Conservation (phyloP, 2,797 vertebrate species). For the Zalophus californianus region DNA sequence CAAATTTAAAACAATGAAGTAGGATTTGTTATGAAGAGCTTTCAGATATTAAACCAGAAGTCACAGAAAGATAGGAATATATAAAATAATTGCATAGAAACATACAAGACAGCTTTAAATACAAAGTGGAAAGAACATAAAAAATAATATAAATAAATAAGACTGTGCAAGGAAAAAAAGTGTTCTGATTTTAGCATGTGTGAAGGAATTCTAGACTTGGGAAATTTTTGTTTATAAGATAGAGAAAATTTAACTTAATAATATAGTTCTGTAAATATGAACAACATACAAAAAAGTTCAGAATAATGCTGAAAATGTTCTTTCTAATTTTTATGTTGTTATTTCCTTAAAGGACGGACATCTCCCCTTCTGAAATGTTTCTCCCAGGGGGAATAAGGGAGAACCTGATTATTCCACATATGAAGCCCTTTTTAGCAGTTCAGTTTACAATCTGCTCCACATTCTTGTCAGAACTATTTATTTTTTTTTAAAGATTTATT, state of each 20-base stretch:
- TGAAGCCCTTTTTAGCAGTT: background rate
- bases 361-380: background rate
- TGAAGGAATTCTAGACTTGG: background rate
- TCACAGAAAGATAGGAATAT: background rate
- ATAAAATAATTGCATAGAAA: background rate
- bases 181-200: background rate
- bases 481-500: background rate
- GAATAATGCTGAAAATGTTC: background rate
- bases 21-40: background rate
- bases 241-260: background rate
- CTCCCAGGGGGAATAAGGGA: background rate
- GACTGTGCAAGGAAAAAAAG: background rate
- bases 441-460: background rate
- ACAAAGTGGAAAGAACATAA: background rate
- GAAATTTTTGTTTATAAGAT: slow-evolving; percentile 6
- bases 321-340: background rate
- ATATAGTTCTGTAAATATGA: background rate
- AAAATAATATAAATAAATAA: background rate
- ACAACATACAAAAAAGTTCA: background rate
- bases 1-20: background rate
- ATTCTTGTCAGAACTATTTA: background rate
- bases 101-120: background rate
- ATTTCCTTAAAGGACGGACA: background rate
- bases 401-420: background rate
- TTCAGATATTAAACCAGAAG: slow-evolving; percentile 22